Evolutionary conservation across 2,888 invertebrate species (phyloP), one percentile per base, ranked within the genome.

Genomic region (Monopis laevigella): DNA sequence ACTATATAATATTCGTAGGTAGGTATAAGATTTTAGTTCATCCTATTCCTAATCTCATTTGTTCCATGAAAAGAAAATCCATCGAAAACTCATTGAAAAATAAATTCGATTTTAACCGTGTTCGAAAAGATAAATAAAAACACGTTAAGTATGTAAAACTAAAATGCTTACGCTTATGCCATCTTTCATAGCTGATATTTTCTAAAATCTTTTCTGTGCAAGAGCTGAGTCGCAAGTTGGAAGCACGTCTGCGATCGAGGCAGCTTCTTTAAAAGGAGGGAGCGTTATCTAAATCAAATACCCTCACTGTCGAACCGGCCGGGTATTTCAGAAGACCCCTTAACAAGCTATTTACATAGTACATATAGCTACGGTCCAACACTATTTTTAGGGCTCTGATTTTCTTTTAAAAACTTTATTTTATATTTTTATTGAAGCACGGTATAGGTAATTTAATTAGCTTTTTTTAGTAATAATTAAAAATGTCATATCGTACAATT

Each of bases 221-320:
- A 21, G 13, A 19, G 36, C 36, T 36, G 36, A 36, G 21, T 36
- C 21, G 36, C 36, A 36, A 36, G 21, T 36, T 36, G 6, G 36
- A 36, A 21, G 18, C 36, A 36, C 36, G 36, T 36, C 36, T 36
- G 36, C 21, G 36, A 36, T 36, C 21, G 36, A 36, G 36, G 21
- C 21, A 21, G 21, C 11, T 36, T 16, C 36, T 21, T 19, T 19
- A 21, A 21, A 13, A 36, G 36, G 45, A 46, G 46, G 49, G 47
- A 36, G 42, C 45, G 50, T 51, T 50, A 52, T 54, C 53, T 52
- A 47, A 49, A 53, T 53, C 50, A 50, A 51, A 53, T 45, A 45
- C 48, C 48, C 28, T n/a, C 28, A 17, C 32, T 32, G 16, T 32
- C 17, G 16, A 32, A 32, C 16, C 17, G 32, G 11, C 17, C 32